Evolutionary conservation across 2,797 vertebrate genomes (phyloP).

Genomic region (Hydrocynus forskahlii): DNA sequence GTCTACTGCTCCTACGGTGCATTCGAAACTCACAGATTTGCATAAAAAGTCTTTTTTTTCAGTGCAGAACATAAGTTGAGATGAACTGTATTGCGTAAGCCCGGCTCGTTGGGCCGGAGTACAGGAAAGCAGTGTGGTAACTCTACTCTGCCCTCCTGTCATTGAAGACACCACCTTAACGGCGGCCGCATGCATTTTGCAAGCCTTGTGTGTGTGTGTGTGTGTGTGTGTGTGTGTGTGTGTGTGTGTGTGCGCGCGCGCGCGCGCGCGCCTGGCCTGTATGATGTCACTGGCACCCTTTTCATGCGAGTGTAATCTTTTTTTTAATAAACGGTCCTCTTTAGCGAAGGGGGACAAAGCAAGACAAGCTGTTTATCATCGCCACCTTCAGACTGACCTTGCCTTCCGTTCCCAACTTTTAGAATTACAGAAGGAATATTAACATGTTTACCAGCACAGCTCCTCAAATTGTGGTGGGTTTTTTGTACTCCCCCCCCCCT

Average conservation of each 20-base stretch:
- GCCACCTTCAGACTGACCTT: conserved; percentile 23
- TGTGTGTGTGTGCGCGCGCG: too few relatives aligned
- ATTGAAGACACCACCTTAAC: conserved; percentile 29
- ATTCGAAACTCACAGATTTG: conserved; percentile 20
- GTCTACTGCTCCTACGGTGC: background rate
- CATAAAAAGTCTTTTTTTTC: background rate
- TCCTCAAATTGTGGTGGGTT: conserved; percentile 54
- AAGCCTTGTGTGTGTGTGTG: background rate
- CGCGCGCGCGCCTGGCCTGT: background rate
- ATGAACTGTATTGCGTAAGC: conserved; percentile 36
- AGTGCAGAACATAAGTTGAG: too few relatives aligned
- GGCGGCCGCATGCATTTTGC: conserved; percentile 28
- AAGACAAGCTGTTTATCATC: too few relatives aligned
- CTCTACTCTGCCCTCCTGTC: conserved; percentile 36
- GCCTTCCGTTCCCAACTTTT: background rate
- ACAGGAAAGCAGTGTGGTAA: conserved; percentile 31
- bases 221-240: too few relatives aligned
- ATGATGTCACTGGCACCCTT: conserved; percentile 14
- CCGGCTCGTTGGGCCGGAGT: conserved; percentile 1
- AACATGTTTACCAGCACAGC: conserved; percentile 9
- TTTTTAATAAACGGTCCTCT: conserved; percentile 32
- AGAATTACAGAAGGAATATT: conserved; percentile 23
- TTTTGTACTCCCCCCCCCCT: conserved; percentile 56
- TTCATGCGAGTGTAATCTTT: conserved; percentile 6
- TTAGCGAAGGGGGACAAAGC: background rate